Percentiles rank a stretch among this genome's conserved stretches.
These are phyloP conservation scores for Lacerta agilis DNA, from an alignment of 2,797 vertebrate species.

Conservation along the genomic window DNA sequence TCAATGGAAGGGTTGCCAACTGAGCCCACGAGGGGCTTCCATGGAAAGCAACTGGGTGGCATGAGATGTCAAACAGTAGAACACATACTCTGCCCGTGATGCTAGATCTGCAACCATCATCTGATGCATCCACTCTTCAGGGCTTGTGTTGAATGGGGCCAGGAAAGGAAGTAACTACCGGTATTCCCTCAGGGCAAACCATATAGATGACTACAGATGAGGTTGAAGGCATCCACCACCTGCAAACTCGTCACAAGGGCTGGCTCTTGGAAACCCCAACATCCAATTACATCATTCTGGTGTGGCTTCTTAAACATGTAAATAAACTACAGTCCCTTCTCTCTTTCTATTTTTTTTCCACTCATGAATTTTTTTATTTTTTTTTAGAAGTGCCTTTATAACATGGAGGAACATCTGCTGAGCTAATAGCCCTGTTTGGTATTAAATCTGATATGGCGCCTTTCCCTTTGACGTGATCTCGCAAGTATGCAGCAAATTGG, in stretches of 20 bases:
- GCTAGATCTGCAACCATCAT: background rate
- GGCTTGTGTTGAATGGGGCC: too few relatives aligned
- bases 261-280: background rate
- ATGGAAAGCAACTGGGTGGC: background rate
- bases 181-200: background rate
- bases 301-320: conserved; percentile 21
- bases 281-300: conserved; percentile 40
- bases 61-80: background rate
- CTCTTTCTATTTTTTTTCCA: conserved; percentile 41
- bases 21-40: background rate
- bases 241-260: background rate
- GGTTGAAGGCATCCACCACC: background rate
- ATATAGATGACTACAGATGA: background rate
- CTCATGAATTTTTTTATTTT: conserved; percentile 37
- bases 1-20: background rate
- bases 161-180: background rate
- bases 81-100: background rate
- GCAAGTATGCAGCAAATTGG: conserved; percentile 63
- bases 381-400: conserved; percentile 31
- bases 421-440: conserved; percentile 46
- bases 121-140: background rate
- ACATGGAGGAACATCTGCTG: conserved; percentile 64
- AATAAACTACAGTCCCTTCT: conserved; percentile 42
- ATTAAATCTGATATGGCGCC: conserved; percentile 57
- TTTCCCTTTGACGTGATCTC: conserved; percentile 58